A percentile compares a stretch with the other conserved stretches of the same genome.
Evolutionary conservation across 2,888 invertebrate genomes (phyloP).

Genomic region (Dione juno): DNA sequence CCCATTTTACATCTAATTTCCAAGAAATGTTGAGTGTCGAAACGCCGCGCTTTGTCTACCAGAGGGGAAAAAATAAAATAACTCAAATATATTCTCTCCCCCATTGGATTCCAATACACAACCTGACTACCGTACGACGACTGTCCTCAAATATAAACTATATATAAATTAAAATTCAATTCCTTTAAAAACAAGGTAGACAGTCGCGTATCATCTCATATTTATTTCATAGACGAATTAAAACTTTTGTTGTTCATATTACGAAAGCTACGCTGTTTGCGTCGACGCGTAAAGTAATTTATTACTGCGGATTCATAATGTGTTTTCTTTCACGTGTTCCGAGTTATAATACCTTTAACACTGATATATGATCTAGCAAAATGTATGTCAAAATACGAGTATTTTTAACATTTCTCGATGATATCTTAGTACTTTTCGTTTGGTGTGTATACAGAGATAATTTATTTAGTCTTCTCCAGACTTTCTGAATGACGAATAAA

Average conservation of each 20-base stretch:
- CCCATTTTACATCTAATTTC: no score
- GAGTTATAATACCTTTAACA: conserved; percentile 30
- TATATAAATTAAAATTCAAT: conserved; percentile 5
- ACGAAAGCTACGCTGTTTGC: conserved; percentile 26
- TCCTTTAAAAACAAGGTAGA: neutral
- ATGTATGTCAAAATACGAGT: conserved; percentile 8
- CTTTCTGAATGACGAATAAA: no score
- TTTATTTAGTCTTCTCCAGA: neutral
- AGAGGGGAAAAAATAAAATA: neutral
- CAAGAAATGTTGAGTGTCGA: no score
- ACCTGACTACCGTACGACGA: no score
- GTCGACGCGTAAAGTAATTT: conserved; percentile 29
- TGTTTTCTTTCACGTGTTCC: conserved; percentile 26
- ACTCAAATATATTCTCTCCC: neutral
- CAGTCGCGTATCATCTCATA: neutral
- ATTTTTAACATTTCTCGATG: neutral
- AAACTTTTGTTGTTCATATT: conserved; percentile 27
- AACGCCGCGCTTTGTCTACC: neutral
- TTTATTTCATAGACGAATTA: conserved; percentile 14
- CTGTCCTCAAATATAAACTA: neutral
- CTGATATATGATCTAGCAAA: conserved; percentile 23
- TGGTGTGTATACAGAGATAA: no score
- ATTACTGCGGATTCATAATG: conserved; percentile 30
- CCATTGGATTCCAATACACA: neutral
- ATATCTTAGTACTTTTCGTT: neutral